Evolutionary conservation across 2,113 vertebrate species (phyloP).

Genomic region (Tupaia tana): DNA sequence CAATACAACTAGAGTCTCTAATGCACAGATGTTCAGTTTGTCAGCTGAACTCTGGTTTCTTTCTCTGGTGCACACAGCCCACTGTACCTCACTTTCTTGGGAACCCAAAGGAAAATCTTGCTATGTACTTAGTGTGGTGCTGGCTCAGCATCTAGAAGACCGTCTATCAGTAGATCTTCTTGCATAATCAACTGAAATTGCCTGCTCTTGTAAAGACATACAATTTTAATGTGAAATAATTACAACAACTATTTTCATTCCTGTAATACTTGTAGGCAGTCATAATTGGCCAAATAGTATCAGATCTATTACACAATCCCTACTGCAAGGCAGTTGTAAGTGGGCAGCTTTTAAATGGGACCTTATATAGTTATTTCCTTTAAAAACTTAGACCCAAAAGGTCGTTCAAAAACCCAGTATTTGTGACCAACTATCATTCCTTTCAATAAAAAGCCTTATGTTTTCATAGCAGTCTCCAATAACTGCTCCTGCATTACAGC

Average conservation of each 20-base stretch:
- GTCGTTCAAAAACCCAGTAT: constrained; percentile 44
- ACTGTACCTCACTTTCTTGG: neutral
- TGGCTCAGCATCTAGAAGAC: neutral
- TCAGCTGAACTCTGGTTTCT: neutral
- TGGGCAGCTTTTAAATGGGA: constrained; percentile 41
- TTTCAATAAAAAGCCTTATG: constrained; percentile 26
- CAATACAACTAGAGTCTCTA: neutral
- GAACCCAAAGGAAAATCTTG: neutral
- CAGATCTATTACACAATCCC: constrained; percentile 19
- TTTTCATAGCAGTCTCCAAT: constrained; percentile 43
- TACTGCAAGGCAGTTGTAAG: neutral
- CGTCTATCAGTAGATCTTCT: neutral
- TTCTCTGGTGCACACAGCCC: neutral
- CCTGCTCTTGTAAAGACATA: neutral
- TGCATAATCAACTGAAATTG: neutral
- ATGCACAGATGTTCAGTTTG: neutral
- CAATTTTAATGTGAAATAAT: constrained; percentile 17
- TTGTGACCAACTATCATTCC: constrained; percentile 44
- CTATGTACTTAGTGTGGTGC: neutral
- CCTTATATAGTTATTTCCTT: neutral
- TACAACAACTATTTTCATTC: neutral
- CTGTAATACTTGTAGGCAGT: constrained; percentile 16
- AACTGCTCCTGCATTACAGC: neutral
- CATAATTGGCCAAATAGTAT: constrained; percentile 24
- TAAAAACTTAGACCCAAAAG: neutral